Evolutionary conservation across 2,113 vertebrate genomes (phyloP), one percentile per base, ranked within the genome.

Genomic region (Zosterops borbonicus): DNA sequence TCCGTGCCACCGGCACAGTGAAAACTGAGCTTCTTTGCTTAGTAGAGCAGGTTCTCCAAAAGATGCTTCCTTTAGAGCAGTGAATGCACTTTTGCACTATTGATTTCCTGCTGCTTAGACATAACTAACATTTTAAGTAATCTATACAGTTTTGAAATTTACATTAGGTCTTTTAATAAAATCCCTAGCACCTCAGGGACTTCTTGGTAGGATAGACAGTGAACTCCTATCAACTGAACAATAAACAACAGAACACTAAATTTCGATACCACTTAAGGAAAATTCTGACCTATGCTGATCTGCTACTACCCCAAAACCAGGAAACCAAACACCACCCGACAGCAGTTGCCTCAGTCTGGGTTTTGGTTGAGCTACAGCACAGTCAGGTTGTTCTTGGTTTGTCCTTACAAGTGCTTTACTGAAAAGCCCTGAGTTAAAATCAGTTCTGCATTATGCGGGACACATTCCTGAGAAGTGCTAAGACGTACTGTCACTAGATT

Each of bases 101-200:
- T 92, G 95, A 97, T 97, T 95, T 96, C 83, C 65, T 92, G 60
- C 83, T 94, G 86, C 70, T 91, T 91, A 84, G 83, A 91, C 76
- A 83, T 93, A 97, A 92, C 90, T 94, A 93, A 93, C 92, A 74
- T 84, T 96, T 94, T 75, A 95, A 93, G 79, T 88, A 95, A 97
- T 97, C 95, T 83, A 95, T 97, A 93, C 62, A 47, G 74, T 94
- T 96, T 95, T 96, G 92, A 94, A 97, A 97, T 96, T 96, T 96
- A 95, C 84, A 89, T 95, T 93, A 95, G 59, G 50, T 93, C 89
- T 97, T 97, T 91, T 96, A 95, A 92, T 96, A 90, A 97, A 96
- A 92, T 85, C n/a, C 53, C 73, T 74, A 53, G 33, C 39, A 68
- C 89, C 56, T 94, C 68, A 64, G 96, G 93, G 95, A 92, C 75